phyloP scores from a whole-genome alignment of 2,888 invertebrate species.

The Sepioteuthis lessoniana region DNA sequence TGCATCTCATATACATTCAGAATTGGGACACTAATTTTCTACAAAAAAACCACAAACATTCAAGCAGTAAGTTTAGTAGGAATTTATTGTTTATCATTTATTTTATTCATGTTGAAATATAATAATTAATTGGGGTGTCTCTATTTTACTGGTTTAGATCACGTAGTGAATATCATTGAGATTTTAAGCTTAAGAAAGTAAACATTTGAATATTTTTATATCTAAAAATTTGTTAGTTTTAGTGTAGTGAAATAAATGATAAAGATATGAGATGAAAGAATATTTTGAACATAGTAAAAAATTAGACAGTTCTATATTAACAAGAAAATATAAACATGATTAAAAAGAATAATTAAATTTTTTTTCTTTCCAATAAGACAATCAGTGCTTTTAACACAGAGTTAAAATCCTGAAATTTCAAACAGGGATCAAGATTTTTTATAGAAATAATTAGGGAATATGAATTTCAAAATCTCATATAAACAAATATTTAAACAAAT shows the following conservation, averaged over 20 bases:
- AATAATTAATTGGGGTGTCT: too few species aligned
- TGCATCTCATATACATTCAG: background rate
- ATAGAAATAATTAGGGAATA: background rate
- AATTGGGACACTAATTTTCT: background rate
- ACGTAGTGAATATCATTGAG: too few species aligned
- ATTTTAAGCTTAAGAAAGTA: background rate
- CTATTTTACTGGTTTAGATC: too few species aligned
- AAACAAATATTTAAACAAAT: background rate
- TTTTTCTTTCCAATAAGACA: background rate
- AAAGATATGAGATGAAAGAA: background rate
- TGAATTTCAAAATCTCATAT: background rate
- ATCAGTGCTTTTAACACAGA: background rate
- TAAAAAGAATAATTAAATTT: background rate
- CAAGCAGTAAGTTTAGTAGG: background rate
- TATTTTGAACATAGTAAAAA: background rate
- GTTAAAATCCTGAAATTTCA: background rate
- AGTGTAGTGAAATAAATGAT: background rate
- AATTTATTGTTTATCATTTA: background rate
- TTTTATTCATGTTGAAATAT: background rate
- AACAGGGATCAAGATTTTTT: background rate
- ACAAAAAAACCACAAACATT: background rate
- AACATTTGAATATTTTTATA: background rate
- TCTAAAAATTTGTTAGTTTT: background rate
- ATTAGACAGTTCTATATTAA: background rate
- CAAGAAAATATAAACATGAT: background rate